phyloP scores from a whole-genome alignment of 2,113 vertebrate genomes.

The Hemibagrus wyckioides region DNA sequence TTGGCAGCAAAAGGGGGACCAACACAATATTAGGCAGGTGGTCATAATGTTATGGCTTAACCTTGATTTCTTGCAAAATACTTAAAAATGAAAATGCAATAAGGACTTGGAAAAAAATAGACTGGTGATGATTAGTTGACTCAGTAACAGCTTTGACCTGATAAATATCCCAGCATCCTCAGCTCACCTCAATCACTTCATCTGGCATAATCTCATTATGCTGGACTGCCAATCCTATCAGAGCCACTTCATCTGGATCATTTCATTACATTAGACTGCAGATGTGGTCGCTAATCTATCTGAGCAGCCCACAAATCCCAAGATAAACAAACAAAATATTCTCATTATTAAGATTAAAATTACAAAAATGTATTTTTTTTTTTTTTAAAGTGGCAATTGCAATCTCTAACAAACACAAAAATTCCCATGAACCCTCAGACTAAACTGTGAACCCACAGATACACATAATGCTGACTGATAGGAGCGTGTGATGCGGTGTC shows the following conservation, averaged over 20 bases:
- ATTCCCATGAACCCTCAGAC: background rate
- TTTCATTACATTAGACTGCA: conserved; percentile 28
- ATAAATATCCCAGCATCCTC: conserved; percentile 44
- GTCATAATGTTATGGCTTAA: background rate
- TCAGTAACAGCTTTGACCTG: conserved; percentile 37
- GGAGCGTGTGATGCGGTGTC: conserved; percentile 20
- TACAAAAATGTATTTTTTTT: too few relatives aligned
- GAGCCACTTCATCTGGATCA: conserved; percentile 21
- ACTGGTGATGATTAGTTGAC: conserved; percentile 27
- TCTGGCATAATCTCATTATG: conserved; percentile 47
- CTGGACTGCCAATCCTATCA: conserved; percentile 24
- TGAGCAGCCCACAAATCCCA: background rate
- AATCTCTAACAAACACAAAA: conserved; percentile 6
- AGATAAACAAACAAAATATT: background rate
- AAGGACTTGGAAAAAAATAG: background rate
- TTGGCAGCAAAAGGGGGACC: too few relatives aligned
- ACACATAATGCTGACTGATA: conserved; percentile 30
- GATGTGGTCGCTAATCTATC: conserved; percentile 23
- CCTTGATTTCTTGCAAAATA: background rate
- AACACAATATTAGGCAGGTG: too few relatives aligned
- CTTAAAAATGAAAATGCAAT: background rate
- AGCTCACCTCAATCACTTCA: conserved; percentile 40
- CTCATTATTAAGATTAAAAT: background rate
- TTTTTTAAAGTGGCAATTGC: background rate
- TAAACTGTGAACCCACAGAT: conserved; percentile 2